These are phyloP conservation scores for Galendromus occidentalis DNA, from an alignment of 1,140 invertebrate species.

Conservation along the genomic window DNA sequence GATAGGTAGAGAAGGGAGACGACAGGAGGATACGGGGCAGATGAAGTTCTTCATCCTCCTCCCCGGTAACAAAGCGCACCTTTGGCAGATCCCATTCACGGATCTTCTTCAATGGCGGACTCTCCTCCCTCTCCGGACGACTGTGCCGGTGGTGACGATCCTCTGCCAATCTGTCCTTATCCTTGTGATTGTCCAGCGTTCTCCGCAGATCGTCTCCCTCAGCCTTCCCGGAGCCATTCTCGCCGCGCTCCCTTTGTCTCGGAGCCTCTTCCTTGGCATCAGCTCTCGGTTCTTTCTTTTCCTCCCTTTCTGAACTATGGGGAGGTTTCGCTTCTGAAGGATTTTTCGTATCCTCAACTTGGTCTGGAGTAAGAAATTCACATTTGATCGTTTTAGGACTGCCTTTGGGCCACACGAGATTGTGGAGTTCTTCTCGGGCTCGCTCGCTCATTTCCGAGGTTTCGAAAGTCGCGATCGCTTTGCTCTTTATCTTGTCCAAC, in stretches of 20 bases:
- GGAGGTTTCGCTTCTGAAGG: neutral
- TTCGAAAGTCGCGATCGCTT: neutral
- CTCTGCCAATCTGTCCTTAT: neutral
- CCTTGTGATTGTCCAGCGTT: neutral
- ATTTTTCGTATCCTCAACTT: neutral
- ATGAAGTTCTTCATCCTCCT: neutral
- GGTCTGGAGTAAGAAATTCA: neutral
- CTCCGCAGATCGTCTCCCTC: constrained; percentile 7
- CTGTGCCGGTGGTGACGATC: no score
- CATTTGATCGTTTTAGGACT: constrained; percentile 10
- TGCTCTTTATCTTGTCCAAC: constrained; percentile 1
- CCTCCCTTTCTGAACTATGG: neutral
- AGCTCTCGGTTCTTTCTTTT: neutral
- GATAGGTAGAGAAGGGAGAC: neutral
- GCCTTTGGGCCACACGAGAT: constrained; percentile 9
- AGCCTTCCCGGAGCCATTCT: neutral
- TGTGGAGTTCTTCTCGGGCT: constrained; percentile 1
- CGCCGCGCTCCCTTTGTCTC: neutral
- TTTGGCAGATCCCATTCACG: constrained; percentile 9
- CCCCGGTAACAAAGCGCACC: neutral
- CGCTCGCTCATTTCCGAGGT: no score
- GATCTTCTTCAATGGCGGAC: neutral
- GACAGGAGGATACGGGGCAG: neutral
- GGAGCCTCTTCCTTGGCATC: no score
- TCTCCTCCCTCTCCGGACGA: neutral